Conservation (phyloP, 2,888 invertebrate genomes). For the Agrilus cyanescens region DNA sequence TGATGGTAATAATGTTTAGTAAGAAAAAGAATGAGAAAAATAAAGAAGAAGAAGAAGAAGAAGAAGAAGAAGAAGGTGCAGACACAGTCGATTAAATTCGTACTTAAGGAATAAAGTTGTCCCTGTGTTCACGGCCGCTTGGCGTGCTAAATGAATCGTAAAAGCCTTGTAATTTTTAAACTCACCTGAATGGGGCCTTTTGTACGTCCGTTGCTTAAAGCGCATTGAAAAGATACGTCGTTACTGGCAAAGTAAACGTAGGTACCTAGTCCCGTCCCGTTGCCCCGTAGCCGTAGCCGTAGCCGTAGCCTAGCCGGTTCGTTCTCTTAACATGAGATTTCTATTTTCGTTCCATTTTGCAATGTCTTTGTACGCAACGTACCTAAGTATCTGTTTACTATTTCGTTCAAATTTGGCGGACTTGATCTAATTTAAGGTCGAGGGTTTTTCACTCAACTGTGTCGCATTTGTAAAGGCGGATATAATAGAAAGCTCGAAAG, state of each 20-base stretch:
- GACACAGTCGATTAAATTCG: conserved; percentile 15
- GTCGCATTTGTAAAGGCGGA: too few species aligned
- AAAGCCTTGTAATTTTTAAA: conserved; percentile 25
- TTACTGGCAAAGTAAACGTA: neutral
- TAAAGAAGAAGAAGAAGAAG: too few species aligned
- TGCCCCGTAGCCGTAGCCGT: too few species aligned
- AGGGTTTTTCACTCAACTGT: conserved; percentile 15
- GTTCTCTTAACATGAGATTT: conserved; percentile 8
- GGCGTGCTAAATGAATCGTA: conserved; percentile 28
- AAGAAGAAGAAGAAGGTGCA: too few species aligned
- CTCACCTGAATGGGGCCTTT: conserved; percentile 10
- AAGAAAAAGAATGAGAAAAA: too few species aligned
- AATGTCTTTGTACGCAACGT: neutral
- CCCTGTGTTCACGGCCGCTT: conserved; percentile 21
- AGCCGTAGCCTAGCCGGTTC: conserved; percentile 8
- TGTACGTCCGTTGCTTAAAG: conserved; percentile 9
- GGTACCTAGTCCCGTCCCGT: too few species aligned
- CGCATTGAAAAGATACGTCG: too few species aligned
- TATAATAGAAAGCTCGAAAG: too few species aligned
- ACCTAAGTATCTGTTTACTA: neutral
- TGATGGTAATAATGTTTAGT: too few species aligned
- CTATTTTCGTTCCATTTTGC: neutral
- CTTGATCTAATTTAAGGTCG: conserved; percentile 5
- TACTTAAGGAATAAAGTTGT: conserved; percentile 17
- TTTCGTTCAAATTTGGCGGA: conserved; percentile 8